Evolutionary conservation across 53 echinoderm and acorn worm species (phyloP).

Genomic region (Echinarachnius parma): DNA sequence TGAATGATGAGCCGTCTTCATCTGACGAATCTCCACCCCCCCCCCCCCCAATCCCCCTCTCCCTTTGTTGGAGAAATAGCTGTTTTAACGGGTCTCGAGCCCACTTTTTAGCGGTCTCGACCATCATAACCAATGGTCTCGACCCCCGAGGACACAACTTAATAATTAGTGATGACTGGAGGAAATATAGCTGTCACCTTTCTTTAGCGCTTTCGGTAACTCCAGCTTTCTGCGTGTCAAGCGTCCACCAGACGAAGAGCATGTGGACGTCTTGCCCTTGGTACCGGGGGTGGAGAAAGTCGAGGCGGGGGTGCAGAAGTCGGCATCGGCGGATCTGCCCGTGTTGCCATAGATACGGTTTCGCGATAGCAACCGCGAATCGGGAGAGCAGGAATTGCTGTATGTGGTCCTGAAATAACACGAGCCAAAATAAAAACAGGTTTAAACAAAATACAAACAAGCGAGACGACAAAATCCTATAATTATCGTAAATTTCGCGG

Average conservation of each 20-base stretch:
- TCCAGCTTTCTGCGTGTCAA: constrained; percentile 12
- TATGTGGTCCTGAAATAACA: constrained; percentile 11
- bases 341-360: not conserved
- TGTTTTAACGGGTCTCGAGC: no score
- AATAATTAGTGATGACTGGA: not conserved
- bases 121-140: no score
- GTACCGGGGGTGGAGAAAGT: not conserved
- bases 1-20: not conserved
- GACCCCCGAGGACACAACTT: not conserved
- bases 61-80: no score
- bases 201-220: constrained; percentile 27
- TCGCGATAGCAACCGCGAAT: not conserved
- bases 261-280: not conserved
- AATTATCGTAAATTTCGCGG: no score
- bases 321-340: not conserved
- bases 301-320: constrained; percentile 12
- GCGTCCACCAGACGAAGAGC: not conserved
- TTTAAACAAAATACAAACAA: not conserved
- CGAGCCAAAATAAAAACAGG: not conserved
- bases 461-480: no score
- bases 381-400: constrained; percentile 5
- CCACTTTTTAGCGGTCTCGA: no score
- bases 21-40: no score
- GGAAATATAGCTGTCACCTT: not conserved
- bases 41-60: not conserved